Evolutionary conservation across 1,140 invertebrate genomes (phyloP).

Genomic region (Aphelinus certus): DNA sequence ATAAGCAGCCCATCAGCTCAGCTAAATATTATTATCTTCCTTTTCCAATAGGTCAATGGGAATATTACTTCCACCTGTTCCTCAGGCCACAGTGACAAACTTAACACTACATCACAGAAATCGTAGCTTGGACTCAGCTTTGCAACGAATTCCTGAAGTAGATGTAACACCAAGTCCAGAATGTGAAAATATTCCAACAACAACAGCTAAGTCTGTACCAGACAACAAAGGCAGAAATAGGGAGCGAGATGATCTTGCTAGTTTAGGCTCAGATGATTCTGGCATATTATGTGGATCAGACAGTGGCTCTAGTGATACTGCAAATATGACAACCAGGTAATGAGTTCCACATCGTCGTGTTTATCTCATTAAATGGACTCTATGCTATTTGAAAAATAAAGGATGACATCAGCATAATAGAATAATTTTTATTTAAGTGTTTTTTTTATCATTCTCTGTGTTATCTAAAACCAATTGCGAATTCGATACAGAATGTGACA

Average conservation of each 20-base stretch:
- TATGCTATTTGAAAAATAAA: too few species aligned
- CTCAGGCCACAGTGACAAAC: conserved; percentile 68
- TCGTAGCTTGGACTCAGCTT: conserved; percentile 85
- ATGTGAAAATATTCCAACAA: conserved; percentile 68
- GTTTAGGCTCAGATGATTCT: conserved; percentile 87
- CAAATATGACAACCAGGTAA: conserved; percentile 54
- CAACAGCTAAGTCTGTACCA: conserved; percentile 51
- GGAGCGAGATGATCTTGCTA: conserved; percentile 75
- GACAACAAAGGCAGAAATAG: conserved; percentile 53
- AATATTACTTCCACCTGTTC: conserved; percentile 77
- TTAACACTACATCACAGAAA: conserved; percentile 84
- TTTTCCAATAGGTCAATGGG: conserved; percentile 75
- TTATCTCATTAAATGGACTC: too few species aligned
- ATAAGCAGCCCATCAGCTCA: too few species aligned
- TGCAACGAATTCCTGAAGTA: conserved; percentile 86
- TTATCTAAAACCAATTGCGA: too few species aligned
- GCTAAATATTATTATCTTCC: conserved; percentile 9
- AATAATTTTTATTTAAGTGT: too few species aligned
- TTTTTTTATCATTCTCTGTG: too few species aligned
- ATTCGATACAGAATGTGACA: too few species aligned
- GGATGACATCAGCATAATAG: too few species aligned
- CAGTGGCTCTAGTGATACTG: conserved; percentile 65
- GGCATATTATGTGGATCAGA: conserved; percentile 81
- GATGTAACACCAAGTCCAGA: conserved; percentile 83
- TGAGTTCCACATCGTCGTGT: not conserved